phyloP scores from a whole-genome alignment of 2,113 vertebrate species.

The Brienomyrus brachyistius region DNA sequence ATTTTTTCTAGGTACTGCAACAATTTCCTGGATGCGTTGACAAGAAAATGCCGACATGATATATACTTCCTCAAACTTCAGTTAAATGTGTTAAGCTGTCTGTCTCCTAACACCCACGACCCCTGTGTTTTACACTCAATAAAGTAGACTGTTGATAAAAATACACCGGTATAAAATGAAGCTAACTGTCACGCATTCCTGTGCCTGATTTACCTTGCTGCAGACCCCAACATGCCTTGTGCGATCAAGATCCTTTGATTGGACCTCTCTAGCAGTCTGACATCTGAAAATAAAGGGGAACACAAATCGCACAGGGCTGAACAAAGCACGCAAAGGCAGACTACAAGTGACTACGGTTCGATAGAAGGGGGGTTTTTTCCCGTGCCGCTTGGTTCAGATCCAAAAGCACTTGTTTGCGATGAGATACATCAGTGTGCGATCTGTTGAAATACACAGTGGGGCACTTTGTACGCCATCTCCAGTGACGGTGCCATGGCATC shows the following conservation, averaged over 20 bases:
- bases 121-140: background rate
- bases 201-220: slow-evolving; percentile 30
- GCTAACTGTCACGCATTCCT: background rate
- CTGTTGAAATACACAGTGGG: background rate
- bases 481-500: background rate
- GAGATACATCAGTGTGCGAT: background rate
- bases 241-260: slow-evolving; percentile 39
- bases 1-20: background rate
- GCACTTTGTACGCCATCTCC: background rate
- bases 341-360: too few species aligned
- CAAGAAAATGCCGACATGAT: background rate
- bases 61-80: background rate
- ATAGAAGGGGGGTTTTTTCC: background rate
- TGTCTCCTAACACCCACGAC: background rate
- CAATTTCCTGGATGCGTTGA: background rate
- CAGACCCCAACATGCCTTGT: slow-evolving; percentile 41
- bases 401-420: background rate
- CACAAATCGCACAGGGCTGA: background rate
- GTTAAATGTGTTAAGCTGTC: background rate
- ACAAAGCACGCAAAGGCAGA: background rate
- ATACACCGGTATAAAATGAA: background rate
- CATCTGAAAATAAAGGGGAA: slow-evolving; percentile 40
- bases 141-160: background rate
- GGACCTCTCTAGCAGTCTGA: slow-evolving; percentile 52
- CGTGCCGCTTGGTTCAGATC: background rate